A percentile compares a stretch with the other conserved stretches of the same genome.
Conservation (phyloP, 1,140 invertebrate genomes). For the Drosophila baimaii region DNA sequence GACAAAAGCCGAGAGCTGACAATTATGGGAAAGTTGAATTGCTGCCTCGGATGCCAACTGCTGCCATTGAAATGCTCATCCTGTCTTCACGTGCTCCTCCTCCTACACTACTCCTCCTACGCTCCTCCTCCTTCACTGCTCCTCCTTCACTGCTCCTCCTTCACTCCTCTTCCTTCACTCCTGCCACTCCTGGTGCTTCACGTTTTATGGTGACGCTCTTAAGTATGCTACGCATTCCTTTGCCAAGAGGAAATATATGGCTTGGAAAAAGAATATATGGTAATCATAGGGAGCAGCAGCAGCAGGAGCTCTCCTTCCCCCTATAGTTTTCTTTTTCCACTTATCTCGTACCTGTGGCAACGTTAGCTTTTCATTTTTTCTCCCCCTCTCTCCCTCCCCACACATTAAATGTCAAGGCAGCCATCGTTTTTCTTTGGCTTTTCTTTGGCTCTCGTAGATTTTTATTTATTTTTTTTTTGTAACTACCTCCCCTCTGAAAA, state of each 20-base stretch:
- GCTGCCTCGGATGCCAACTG: conserved; percentile 35
- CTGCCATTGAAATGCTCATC: conserved; percentile 34
- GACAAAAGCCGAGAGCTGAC: conserved; percentile 51
- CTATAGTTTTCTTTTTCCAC: conserved; percentile 21
- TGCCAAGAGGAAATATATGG: conserved; percentile 28
- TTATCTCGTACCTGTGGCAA: conserved; percentile 28
- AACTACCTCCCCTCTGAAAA: conserved; percentile 2
- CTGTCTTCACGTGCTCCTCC: conserved; percentile 5
- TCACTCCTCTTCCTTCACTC: too few species aligned
- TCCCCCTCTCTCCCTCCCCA: conserved; percentile 14
- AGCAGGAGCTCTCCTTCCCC: background rate
- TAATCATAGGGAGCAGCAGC: conserved; percentile 40
- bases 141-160: too few species aligned
- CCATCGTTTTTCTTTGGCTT: conserved; percentile 28
- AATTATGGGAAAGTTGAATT: conserved; percentile 64
- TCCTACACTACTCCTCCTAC: too few species aligned
- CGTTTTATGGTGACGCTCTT: conserved; percentile 49
- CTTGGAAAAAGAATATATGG: conserved; percentile 34
- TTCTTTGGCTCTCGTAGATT: conserved; percentile 1
- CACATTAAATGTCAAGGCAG: conserved; percentile 78
- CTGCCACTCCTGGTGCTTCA: background rate
- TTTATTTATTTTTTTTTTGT: conserved; percentile 9
- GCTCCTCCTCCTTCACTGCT: too few species aligned
- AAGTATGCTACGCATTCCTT: conserved; percentile 65
- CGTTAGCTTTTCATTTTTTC: conserved; percentile 48